Evolutionary conservation across 53 echinoderm and acorn worm species (phyloP).

Genomic region (Actinopyga echinites): DNA sequence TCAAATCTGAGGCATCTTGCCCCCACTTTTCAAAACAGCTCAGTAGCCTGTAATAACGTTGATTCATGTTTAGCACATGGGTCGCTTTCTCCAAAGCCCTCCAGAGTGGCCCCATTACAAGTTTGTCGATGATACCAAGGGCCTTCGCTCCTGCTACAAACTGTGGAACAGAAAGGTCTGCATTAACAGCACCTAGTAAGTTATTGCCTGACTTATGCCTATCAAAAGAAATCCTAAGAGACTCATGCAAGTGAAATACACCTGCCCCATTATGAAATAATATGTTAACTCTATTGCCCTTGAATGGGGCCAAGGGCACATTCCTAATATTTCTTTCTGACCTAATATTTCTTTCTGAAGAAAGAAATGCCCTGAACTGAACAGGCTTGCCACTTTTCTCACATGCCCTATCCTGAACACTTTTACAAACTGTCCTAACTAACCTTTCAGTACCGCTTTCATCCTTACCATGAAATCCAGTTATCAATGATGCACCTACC

Average conservation of each 20-base stretch:
- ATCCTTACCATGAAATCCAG: background rate
- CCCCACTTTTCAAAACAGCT: constrained; percentile 25
- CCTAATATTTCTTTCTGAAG: background rate
- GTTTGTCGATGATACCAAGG: constrained; percentile 35
- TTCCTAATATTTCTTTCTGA: background rate
- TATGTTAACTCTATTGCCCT: constrained; percentile 57
- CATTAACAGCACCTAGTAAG: constrained; percentile 53
- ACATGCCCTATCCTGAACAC: constrained; percentile 61
- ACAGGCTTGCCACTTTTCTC: constrained; percentile 65
- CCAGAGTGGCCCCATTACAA: constrained; percentile 55
- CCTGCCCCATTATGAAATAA: constrained; percentile 59
- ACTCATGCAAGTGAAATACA: constrained; percentile 18
- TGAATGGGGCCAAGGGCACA: constrained; percentile 47
- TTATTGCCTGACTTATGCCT: constrained; percentile 38
- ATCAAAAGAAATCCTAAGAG: constrained; percentile 3
- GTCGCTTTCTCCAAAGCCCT: constrained; percentile 33
- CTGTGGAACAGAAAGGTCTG: constrained; percentile 42
- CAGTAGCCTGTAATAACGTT: constrained; percentile 21
- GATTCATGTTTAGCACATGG: constrained; percentile 38
- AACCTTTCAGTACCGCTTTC: constrained; percentile 56
- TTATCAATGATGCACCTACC: background rate
- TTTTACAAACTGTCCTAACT: constrained; percentile 54
- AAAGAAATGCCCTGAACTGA: constrained; percentile 50
- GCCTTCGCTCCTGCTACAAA: constrained; percentile 38
- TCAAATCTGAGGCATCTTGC: constrained; percentile 45